These are phyloP conservation scores for Aegithalos caudatus DNA, from an alignment of 2,113 vertebrate genomes.

Conservation along the genomic window DNA sequence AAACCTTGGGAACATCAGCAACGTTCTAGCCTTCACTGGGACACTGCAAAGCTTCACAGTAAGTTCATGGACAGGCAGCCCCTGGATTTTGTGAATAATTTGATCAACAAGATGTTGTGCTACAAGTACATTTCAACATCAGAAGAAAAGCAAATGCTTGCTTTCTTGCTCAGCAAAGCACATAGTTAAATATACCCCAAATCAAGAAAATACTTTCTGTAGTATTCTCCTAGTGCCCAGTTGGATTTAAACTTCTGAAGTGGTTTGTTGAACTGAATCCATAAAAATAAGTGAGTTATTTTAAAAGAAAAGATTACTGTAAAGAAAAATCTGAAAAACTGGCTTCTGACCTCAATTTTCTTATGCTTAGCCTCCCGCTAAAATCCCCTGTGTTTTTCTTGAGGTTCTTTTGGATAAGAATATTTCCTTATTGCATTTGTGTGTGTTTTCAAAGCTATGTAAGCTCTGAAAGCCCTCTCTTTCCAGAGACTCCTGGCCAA, in stretches of 20 bases:
- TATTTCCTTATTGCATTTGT: slow-evolving; percentile 17
- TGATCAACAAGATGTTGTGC: background rate
- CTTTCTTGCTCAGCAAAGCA: background rate
- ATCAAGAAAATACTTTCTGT: background rate
- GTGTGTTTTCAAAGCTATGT: slow-evolving; percentile 9
- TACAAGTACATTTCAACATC: background rate
- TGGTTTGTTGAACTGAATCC: slow-evolving; percentile 5
- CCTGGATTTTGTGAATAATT: background rate
- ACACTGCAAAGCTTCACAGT: background rate
- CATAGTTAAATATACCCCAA: background rate
- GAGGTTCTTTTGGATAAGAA: slow-evolving; percentile 30
- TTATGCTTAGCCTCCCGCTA: background rate
- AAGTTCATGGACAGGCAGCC: background rate
- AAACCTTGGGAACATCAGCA: background rate
- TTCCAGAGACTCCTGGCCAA: background rate
- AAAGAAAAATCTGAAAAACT: background rate
- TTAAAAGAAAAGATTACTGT: background rate
- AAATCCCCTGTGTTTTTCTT: slow-evolving; percentile 33
- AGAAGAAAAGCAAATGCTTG: background rate
- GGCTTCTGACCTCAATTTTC: slow-evolving; percentile 20
- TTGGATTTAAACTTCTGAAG: background rate
- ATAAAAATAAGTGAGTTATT: slow-evolving; percentile 31
- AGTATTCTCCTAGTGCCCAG: background rate
- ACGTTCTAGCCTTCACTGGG: fast-evolving
- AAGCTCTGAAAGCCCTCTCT: background rate